These are phyloP conservation scores for Phortica okadai DNA, from an alignment of 2,888 invertebrate species.

Conservation along the genomic window DNA sequence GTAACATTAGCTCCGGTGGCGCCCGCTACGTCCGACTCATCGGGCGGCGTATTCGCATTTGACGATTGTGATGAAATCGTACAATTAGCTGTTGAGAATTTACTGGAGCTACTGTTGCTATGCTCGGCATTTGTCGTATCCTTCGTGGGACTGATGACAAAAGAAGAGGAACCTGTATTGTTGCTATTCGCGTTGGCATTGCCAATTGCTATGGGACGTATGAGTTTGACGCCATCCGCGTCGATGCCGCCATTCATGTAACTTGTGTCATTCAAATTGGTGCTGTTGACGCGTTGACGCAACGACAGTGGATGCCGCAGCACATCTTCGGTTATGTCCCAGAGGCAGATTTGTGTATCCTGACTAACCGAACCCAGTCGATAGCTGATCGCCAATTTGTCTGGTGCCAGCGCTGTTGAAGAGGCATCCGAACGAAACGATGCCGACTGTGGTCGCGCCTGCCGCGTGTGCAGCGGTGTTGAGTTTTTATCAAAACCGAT, in stretches of 20 bases:
- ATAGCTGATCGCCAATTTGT: constrained; percentile 82
- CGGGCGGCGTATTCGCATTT: constrained; percentile 70
- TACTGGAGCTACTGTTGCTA: constrained; percentile 75
- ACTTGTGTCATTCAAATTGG: constrained; percentile 65
- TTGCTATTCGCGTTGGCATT: constrained; percentile 45
- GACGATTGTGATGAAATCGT: constrained; percentile 76
- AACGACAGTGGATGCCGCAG: constrained; percentile 82
- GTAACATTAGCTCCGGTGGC: constrained; percentile 39
- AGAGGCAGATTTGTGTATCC: constrained; percentile 97
- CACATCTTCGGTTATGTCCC: constrained; percentile 98
- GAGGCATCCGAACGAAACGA: constrained; percentile 75
- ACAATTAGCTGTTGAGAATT: constrained; percentile 76
- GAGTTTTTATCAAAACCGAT: constrained; percentile 67
- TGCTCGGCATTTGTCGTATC: constrained; percentile 65
- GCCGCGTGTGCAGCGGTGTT: constrained; percentile 69
- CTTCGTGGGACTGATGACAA: constrained; percentile 65
- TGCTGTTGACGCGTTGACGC: constrained; percentile 73
- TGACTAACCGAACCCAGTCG: constrained; percentile 96
- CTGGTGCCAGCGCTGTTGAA: constrained; percentile 73
- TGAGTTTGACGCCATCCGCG: constrained; percentile 73
- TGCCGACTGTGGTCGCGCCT: constrained; percentile 72
- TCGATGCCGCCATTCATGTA: constrained; percentile 73
- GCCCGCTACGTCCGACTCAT: constrained; percentile 57
- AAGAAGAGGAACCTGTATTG: constrained; percentile 50
- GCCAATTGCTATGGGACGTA: constrained; percentile 74